Evolutionary conservation across 2,797 vertebrate species (phyloP).

Genomic region (Mormyrops attenuatus): DNA sequence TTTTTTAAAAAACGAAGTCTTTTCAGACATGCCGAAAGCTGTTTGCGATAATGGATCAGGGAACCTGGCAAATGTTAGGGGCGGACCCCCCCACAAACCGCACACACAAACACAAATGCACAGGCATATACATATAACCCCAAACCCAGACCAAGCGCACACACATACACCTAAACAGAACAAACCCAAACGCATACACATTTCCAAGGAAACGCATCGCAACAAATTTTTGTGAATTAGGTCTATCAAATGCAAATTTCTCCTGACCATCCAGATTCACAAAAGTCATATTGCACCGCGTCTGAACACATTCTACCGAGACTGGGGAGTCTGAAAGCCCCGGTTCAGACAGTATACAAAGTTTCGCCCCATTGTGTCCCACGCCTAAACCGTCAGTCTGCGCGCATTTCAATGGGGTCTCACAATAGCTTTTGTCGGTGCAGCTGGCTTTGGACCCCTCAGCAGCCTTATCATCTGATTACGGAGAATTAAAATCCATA

Average conservation of each 20-base stretch:
- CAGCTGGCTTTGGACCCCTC: slow-evolving; percentile 5
- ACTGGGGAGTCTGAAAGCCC: not conserved
- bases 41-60: not conserved
- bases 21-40: not conserved
- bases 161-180: not conserved
- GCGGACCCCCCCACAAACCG: slow-evolving; percentile 31
- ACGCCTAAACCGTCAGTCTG: not conserved
- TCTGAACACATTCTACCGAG: not conserved
- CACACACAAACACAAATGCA: slow-evolving; percentile 39
- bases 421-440: slow-evolving; percentile 15
- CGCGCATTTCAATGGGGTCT: not conserved
- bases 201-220: not conserved
- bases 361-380: not conserved
- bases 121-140: slow-evolving; percentile 31
- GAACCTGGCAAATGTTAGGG: not conserved
- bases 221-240: not conserved
- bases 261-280: not conserved
- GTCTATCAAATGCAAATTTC: not conserved
- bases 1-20: not conserved
- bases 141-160: not conserved
- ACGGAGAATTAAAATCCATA: not conserved
- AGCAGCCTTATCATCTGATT: not conserved
- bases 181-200: not conserved
- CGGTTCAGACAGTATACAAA: not conserved
- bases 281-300: not conserved